Percentiles rank a stretch among this genome's conserved stretches.
These are phyloP conservation scores for Microcebus ravelobensis DNA, from an alignment of 2,113 vertebrate genomes.

Conservation along the genomic window DNA sequence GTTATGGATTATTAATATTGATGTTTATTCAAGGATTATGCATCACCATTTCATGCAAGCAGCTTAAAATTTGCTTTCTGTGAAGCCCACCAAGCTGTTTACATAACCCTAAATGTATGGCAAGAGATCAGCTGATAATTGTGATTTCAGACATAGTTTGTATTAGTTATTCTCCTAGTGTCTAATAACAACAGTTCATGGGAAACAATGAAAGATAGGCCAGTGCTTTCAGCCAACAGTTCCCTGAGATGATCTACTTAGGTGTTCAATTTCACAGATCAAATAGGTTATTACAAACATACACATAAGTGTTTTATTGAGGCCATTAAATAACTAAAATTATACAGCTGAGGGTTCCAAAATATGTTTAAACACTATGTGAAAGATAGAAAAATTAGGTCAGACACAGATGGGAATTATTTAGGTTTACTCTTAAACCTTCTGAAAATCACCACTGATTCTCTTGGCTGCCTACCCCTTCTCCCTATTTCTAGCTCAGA, in stretches of 20 bases:
- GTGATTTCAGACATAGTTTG: conserved; percentile 40
- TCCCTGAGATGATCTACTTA: conserved; percentile 60
- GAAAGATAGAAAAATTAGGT: conserved; percentile 73
- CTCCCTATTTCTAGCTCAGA: neutral
- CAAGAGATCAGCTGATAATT: conserved; percentile 63
- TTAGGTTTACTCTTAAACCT: neutral
- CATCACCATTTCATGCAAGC: conserved; percentile 10
- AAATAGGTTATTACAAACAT: conserved; percentile 76
- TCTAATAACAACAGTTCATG: conserved; percentile 61
- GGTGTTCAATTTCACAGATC: conserved; percentile 73
- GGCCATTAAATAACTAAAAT: conserved; percentile 68
- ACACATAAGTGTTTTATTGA: conserved; percentile 68
- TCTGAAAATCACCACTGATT: conserved; percentile 34
- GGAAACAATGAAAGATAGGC: conserved; percentile 67
- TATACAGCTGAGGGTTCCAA: conserved; percentile 49
- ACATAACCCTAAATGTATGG: conserved; percentile 66
- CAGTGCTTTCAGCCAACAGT: conserved; percentile 58
- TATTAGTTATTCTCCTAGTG: neutral
- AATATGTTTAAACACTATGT: conserved; percentile 76
- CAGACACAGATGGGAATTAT: conserved; percentile 3
- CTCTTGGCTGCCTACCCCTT: neutral
- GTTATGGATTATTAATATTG: conserved; percentile 73
- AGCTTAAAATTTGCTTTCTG: conserved; percentile 79
- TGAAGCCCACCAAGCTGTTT: conserved; percentile 80
- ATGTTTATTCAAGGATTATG: conserved; percentile 77